These are phyloP conservation scores for Cichladusa arquata DNA, from an alignment of 2,113 vertebrate genomes.

Conservation along the genomic window DNA sequence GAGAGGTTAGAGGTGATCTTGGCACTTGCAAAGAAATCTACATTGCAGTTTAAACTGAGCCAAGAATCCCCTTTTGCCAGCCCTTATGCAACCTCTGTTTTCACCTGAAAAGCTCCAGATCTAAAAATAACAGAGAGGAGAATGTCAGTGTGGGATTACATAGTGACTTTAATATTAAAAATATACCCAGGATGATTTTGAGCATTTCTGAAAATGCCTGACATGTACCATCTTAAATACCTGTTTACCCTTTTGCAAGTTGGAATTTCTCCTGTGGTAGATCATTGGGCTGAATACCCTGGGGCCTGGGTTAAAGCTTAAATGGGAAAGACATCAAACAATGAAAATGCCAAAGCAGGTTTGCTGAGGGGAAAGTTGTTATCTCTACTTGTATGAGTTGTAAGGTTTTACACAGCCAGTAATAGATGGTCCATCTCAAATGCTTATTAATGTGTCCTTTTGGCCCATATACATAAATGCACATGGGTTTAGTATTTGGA, in stretches of 20 bases:
- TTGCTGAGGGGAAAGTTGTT: background rate
- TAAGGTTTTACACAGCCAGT: background rate
- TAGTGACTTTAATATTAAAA: background rate
- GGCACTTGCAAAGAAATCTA: background rate
- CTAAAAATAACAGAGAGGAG: background rate
- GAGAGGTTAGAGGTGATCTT: background rate
- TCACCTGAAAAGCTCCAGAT: background rate
- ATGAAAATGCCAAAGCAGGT: background rate
- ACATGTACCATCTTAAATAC: background rate
- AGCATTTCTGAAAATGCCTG: background rate
- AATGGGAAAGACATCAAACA: background rate
- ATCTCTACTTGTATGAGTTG: background rate
- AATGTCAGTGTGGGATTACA: background rate
- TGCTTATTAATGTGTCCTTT: background rate
- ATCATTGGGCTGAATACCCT: background rate
- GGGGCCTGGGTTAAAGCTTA: background rate
- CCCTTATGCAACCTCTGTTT: background rate
- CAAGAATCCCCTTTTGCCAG: background rate
- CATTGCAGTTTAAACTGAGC: background rate
- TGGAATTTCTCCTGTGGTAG: background rate
- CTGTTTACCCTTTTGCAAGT: background rate
- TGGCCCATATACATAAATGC: rapidly evolving
- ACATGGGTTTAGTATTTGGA: background rate
- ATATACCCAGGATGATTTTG: background rate
- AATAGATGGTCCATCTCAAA: background rate